Base-by-base conservation (phyloP, 53 echinoderm and acorn worm species). In the Astropecten irregularis region DNA sequence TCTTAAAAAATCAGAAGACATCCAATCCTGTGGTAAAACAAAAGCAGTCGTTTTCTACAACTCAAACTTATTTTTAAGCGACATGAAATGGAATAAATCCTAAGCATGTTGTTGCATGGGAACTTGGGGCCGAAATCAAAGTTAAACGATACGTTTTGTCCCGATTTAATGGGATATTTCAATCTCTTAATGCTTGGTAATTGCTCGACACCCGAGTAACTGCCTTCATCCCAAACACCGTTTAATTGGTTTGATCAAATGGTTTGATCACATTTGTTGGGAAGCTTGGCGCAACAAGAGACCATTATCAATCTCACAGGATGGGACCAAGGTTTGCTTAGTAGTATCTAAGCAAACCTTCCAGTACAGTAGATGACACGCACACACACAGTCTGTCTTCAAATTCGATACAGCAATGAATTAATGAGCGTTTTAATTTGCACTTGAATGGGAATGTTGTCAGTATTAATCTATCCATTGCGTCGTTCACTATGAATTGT, bases 141-240 rank as follows among this genome's bases (percentile, higher is more conserved):
- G n/a, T n/a, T n/a, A n/a, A n/a, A n/a, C n/a, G n/a, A n/a, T n/a
- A n/a, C n/a, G n/a, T n/a, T n/a, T n/a, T n/a, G n/a, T n/a, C n/a
- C n/a, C n/a, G 59, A 84, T 57, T 60, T 9, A 70, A 84, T 55
- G 46, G 26, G 71, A 57, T 6, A 70, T 69, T 84, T 84, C 70
- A 69, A 84, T 84, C 84, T 84, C 70, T 47, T 84, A 84, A 84
- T 84, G 84, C 71, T 44, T 40, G 22, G 59, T 68, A 84, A 84
- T 84, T 84, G 84, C 55, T 47, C 11, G 56, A 68, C 70, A 84
- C 70, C 19, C 37, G 40, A 68, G 77, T 56, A 15, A 42, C 42
- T 42, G 27, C 25, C 5, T 19, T 27, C 40, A 22, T 9, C 23
- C 19, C 35, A 25, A 19, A 22, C 26, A 2, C 25, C 79, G 61